phyloP scores from a whole-genome alignment of 2,797 vertebrate species.

The Chrosomus eos region DNA sequence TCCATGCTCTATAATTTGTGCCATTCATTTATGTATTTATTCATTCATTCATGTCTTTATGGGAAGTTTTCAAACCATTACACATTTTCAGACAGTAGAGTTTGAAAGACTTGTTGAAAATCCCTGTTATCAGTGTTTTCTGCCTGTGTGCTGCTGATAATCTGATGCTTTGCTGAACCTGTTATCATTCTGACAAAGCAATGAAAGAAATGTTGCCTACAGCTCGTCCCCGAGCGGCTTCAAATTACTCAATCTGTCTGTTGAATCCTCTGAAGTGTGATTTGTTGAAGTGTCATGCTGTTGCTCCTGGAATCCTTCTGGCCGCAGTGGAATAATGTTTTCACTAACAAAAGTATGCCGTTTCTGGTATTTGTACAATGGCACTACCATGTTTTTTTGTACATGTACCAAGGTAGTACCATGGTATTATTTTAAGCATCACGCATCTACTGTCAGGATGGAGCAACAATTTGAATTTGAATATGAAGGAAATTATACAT shows the following conservation, averaged over 20 bases:
- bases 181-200: conserved; percentile 19
- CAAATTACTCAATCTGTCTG: neutral
- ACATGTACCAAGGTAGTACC: neutral
- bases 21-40: neutral
- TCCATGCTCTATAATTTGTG: neutral
- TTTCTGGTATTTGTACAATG: neutral
- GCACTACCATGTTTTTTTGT: neutral
- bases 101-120: neutral
- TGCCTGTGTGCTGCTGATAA: conserved; percentile 17
- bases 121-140: conserved; percentile 3
- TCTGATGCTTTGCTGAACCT: conserved; percentile 22
- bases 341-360: neutral
- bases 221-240: neutral
- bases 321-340: neutral
- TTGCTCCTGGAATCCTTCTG: neutral
- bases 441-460: neutral
- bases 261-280: neutral
- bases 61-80: neutral
- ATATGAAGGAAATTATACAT: neutral
- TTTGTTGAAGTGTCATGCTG: neutral
- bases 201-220: neutral
- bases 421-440: neutral
- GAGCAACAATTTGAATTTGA: neutral
- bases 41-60: neutral
- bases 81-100: neutral